Base-by-base conservation (phyloP, 2,888 invertebrate species). In the Trichogramma evanescens region DNA sequence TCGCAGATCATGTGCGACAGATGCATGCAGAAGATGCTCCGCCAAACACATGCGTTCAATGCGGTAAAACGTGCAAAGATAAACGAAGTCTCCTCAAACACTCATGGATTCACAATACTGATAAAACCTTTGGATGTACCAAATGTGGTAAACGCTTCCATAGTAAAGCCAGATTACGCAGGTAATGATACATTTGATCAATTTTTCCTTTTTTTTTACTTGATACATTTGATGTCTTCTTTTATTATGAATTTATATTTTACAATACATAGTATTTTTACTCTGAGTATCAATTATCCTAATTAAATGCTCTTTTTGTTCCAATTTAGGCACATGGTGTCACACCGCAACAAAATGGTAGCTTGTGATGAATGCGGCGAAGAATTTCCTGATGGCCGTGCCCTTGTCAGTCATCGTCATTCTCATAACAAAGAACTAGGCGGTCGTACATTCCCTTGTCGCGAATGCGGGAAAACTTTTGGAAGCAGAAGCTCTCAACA, bases 401-500 rank as follows among this genome's bases (percentile, higher is more conserved):
- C 86, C 0, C 77, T 88, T 0, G 86, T 87, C 71, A 87, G 86
- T 70, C 88, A 88, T 72, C 80, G 87, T 51, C 87, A 88, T 71
- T 86, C 86, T 59, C 85, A 85, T 66, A 80, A 79, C 59, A 80
- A 80, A 63, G 80, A 80, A 13, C 71, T 79, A 6, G 81, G 82
- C 0, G 82, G 83, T 0, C 80, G 88, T 63, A 85, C 89, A 59
- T 92, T 91, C 72, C 91, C 91, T 0, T 92, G 91, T 71, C 81
- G 85, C 66, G 91, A 91, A 69, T 92, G 92, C 71, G 91, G 91
- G 66, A 92, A 92, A 74, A 89, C 91, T 10, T 92, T 92, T 72
- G 91, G 91, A 0, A 91, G 91, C 10, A 84, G 91, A 8, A 89
- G 89, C 70, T 91, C 90, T 0, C 91, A 91, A 70, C 91, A 92